Conservation (phyloP, 2,113 vertebrate species). For the Rhynchomys soricoides region DNA sequence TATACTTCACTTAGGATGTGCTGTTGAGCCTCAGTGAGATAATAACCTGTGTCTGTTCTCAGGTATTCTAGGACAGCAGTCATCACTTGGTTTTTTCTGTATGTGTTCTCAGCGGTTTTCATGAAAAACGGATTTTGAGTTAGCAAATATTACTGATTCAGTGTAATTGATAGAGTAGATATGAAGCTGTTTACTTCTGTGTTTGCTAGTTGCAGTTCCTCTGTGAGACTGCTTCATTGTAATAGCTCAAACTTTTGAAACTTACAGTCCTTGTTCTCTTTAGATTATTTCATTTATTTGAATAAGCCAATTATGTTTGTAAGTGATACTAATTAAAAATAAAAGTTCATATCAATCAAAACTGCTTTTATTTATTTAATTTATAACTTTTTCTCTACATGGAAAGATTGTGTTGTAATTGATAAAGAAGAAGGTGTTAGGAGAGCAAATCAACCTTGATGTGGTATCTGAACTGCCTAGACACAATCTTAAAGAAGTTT, state of each 20-base stretch:
- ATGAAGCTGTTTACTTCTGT: constrained; percentile 55
- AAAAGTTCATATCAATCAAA: constrained; percentile 66
- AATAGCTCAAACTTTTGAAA: constrained; percentile 60
- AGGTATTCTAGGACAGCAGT: constrained; percentile 48
- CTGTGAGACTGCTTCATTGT: constrained; percentile 56
- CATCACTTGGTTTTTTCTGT: constrained; percentile 50
- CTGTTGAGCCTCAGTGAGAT: constrained; percentile 34
- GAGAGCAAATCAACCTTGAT: background rate
- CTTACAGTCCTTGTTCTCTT: constrained; percentile 19
- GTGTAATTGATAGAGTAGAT: constrained; percentile 15
- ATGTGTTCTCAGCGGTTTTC: constrained; percentile 43
- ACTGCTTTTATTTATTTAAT: constrained; percentile 61
- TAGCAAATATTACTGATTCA: constrained; percentile 31
- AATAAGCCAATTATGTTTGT: constrained; percentile 70
- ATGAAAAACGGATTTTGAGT: constrained; percentile 51
- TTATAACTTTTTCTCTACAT: constrained; percentile 69
- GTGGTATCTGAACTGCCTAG: background rate
- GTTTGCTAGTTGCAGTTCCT: constrained; percentile 56
- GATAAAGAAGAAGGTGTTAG: constrained; percentile 46
- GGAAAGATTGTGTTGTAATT: constrained; percentile 38
- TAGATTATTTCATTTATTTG: constrained; percentile 67
- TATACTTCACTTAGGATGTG: constrained; percentile 11
- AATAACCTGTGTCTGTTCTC: constrained; percentile 33
- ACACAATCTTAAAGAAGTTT: background rate
- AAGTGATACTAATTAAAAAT: constrained; percentile 69